Percentiles rank a stretch among this genome's conserved stretches.
phyloP scores from a whole-genome alignment of 2,797 vertebrate species.

The Nasua narica region DNA sequence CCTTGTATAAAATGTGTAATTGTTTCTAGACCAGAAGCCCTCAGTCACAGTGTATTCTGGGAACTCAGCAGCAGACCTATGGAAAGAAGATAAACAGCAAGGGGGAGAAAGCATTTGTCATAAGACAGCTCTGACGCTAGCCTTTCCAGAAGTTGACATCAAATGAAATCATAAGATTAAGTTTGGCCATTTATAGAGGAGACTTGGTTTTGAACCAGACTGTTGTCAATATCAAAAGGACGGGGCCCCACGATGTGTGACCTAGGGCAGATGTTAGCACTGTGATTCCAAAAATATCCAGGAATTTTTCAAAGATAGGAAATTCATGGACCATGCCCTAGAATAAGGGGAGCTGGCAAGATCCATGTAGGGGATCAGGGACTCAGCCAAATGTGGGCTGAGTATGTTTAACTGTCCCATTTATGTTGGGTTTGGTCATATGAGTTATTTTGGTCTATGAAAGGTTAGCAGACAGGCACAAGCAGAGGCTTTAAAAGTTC shows the following conservation, averaged over 20 bases:
- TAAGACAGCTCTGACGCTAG: neutral
- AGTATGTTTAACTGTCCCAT: neutral
- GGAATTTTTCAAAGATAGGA: neutral
- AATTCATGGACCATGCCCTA: neutral
- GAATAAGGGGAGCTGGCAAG: neutral
- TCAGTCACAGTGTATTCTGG: neutral
- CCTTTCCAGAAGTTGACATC: neutral
- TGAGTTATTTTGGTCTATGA: neutral
- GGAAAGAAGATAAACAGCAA: neutral
- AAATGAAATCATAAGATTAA: neutral
- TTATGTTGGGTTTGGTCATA: neutral
- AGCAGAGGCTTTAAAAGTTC: neutral
- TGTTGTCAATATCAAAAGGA: neutral
- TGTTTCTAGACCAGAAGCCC: neutral
- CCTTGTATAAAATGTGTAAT: neutral
- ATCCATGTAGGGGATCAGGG: neutral
- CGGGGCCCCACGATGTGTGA: neutral
- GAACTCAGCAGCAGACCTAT: neutral
- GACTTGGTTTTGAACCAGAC: neutral
- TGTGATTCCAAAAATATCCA: neutral
- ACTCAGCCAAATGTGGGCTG: neutral
- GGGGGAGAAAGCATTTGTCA: neutral
- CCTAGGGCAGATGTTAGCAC: neutral
- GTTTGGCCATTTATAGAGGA: neutral
- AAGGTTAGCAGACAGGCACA: neutral